A percentile compares a stretch with the other conserved stretches of the same genome.
These are phyloP conservation scores for Cactoblastis cactorum DNA, from an alignment of 2,888 invertebrate genomes.

Conservation along the genomic window DNA sequence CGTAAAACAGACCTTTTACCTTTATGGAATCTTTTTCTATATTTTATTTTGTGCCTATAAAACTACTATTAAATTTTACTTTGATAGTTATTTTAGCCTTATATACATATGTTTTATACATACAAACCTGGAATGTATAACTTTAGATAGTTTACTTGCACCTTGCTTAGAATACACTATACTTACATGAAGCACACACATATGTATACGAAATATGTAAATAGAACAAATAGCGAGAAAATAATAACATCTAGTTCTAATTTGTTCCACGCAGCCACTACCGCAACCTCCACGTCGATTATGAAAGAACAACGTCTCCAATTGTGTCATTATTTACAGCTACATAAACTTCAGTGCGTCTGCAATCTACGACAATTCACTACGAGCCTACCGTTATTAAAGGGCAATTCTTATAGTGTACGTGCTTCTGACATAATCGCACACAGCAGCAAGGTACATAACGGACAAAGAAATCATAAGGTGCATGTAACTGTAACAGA, in stretches of 20 bases:
- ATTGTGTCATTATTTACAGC: slow-evolving; percentile 75
- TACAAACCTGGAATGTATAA: too few species aligned
- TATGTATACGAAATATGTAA: background rate
- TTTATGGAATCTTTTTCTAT: slow-evolving; percentile 3
- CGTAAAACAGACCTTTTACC: slow-evolving; percentile 6
- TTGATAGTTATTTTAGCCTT: background rate
- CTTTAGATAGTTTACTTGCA: too few species aligned
- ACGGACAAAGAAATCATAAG: slow-evolving; percentile 41
- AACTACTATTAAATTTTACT: background rate
- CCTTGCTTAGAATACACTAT: too few species aligned
- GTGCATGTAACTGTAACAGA: slow-evolving; percentile 37
- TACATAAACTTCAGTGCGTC: slow-evolving; percentile 60
- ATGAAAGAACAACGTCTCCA: slow-evolving; percentile 52
- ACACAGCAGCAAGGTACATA: slow-evolving; percentile 43
- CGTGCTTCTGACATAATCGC: slow-evolving; percentile 66
- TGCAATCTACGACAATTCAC: slow-evolving; percentile 70
- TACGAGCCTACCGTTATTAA: slow-evolving; percentile 68
- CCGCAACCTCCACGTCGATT: slow-evolving; percentile 37
- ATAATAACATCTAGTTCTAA: background rate
- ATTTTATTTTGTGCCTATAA: background rate
- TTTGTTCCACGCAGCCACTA: slow-evolving; percentile 7
- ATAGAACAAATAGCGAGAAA: background rate
- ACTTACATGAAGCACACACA: background rate
- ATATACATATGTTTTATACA: too few species aligned
- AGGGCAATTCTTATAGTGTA: slow-evolving; percentile 67